Evolutionary conservation across 2,888 invertebrate species (phyloP).

Genomic region (Lasioglossum marginatum): DNA sequence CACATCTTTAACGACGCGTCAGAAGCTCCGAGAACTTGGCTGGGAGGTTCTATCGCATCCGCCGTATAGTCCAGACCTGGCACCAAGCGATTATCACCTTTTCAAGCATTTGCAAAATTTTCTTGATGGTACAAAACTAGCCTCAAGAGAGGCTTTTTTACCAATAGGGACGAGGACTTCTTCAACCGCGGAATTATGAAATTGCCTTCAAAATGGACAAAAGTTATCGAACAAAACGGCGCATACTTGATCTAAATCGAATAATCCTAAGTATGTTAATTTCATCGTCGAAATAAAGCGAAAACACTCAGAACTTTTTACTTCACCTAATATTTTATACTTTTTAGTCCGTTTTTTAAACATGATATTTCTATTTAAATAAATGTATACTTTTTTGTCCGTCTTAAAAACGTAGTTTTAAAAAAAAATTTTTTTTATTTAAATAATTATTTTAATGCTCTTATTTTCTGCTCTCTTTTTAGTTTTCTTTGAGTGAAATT

Average conservation of each 20-base stretch:
- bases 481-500: no score
- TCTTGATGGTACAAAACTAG: neutral
- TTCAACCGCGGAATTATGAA: neutral
- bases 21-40: conserved; percentile 26
- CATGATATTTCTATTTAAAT: no score
- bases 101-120: neutral
- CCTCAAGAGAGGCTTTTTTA: conserved; percentile 1
- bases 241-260: conserved; percentile 23
- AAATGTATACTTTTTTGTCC: no score
- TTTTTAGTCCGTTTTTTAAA: no score
- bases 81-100: conserved; percentile 11
- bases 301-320: no score
- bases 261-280: neutral
- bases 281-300: neutral
- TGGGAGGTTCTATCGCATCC: conserved; percentile 35
- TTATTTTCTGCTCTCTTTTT: no score
- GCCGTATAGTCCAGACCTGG: conserved; percentile 33
- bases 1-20: no score
- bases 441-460: no score
- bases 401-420: no score
- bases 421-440: no score
- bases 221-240: conserved; percentile 55
- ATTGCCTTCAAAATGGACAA: conserved; percentile 48
- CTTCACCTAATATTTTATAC: no score
- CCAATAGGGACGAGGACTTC: neutral